A percentile compares a stretch with the other conserved stretches of the same genome.
These are phyloP conservation scores for Leucophenga maculata DNA, from an alignment of 2,888 invertebrate genomes.

Conservation along the genomic window DNA sequence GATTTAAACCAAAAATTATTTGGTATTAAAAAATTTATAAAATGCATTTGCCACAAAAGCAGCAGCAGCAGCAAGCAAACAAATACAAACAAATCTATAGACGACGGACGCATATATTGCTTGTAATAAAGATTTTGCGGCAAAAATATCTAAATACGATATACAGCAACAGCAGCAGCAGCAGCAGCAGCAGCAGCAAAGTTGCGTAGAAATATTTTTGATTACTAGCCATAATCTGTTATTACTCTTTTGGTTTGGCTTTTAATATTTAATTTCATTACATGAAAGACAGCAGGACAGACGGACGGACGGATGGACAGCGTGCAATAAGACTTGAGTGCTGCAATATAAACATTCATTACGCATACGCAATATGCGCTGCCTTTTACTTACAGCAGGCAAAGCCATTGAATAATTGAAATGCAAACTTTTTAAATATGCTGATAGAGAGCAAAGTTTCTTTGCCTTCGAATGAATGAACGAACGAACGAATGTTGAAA, in stretches of 20 bases:
- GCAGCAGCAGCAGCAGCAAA: too few relatives aligned
- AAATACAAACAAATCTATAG: too few relatives aligned
- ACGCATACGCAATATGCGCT: slow-evolving; percentile 3
- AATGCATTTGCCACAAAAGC: background rate
- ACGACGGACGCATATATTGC: background rate
- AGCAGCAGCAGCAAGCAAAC: too few relatives aligned
- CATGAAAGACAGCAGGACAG: slow-evolving; percentile 48
- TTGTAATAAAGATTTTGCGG: slow-evolving; percentile 31
- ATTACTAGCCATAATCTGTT: slow-evolving; percentile 7
- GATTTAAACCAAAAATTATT: background rate
- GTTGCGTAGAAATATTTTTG: background rate
- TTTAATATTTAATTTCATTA: slow-evolving; percentile 61
- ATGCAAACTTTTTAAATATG: slow-evolving; percentile 18
- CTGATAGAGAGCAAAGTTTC: background rate
- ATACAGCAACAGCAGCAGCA: too few relatives aligned
- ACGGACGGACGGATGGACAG: slow-evolving; percentile 45
- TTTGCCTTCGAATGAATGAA: too few relatives aligned
- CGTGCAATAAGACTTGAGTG: slow-evolving; percentile 15
- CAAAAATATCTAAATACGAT: slow-evolving; percentile 26
- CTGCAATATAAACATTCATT: slow-evolving; percentile 5
- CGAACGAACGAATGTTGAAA: too few relatives aligned
- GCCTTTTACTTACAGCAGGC: background rate
- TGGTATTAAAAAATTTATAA: slow-evolving; percentile 16
- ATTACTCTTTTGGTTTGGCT: slow-evolving; percentile 9
- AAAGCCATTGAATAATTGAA: slow-evolving; percentile 9